These are phyloP conservation scores for Edolisoma coerulescens DNA, from an alignment of 2,113 vertebrate genomes.

Conservation along the genomic window DNA sequence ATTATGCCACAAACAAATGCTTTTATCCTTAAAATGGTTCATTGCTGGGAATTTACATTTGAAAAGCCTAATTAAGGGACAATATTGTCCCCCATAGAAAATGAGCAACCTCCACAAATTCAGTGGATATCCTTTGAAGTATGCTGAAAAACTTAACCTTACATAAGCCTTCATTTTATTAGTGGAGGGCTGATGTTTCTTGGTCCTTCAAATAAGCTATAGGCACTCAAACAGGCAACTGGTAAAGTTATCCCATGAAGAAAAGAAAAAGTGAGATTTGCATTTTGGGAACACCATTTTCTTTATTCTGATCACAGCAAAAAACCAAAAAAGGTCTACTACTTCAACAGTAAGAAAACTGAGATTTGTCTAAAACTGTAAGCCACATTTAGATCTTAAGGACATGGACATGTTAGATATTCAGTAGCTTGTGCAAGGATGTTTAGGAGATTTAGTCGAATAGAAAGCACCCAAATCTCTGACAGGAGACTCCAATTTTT, in stretches of 20 bases:
- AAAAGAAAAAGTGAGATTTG: not conserved
- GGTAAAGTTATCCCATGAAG: not conserved
- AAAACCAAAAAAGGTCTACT: not conserved
- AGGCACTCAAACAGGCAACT: not conserved
- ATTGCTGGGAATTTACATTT: conserved; percentile 41
- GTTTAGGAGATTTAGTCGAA: not conserved
- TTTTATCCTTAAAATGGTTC: conserved; percentile 51
- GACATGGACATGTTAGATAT: not conserved
- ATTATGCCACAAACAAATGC: conserved; percentile 33
- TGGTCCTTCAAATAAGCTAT: not conserved
- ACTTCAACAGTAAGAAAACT: not conserved
- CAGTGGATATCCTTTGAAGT: conserved; percentile 37
- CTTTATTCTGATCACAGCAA: not conserved
- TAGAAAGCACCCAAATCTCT: not conserved
- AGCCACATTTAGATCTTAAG: not conserved
- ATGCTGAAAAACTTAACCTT: not conserved
- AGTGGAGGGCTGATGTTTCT: not conserved
- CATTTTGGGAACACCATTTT: not conserved
- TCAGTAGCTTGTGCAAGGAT: not conserved
- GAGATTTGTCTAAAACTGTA: not conserved
- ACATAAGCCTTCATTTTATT: conserved; percentile 10
- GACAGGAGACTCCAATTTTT: not conserved
- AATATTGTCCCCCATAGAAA: conserved; percentile 35
- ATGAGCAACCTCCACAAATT: conserved; percentile 36
- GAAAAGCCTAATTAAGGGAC: conserved; percentile 58